phyloP scores from a whole-genome alignment of 2,113 vertebrate genomes.

The Actinemys pallida region DNA sequence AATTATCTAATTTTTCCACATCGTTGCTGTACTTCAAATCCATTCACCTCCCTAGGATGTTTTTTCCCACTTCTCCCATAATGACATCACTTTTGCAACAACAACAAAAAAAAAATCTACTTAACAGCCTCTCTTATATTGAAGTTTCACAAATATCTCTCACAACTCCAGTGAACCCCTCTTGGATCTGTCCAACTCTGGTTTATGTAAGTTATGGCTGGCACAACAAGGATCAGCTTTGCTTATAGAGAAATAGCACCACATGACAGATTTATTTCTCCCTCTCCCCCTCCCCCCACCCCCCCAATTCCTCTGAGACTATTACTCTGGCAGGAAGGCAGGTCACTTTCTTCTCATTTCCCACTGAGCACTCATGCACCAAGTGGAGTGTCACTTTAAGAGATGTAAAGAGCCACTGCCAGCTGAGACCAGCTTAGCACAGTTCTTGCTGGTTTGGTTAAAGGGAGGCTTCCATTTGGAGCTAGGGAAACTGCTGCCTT shows the following conservation, averaged over 20 bases:
- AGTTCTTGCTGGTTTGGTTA: neutral
- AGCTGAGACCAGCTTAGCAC: neutral
- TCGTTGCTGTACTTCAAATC: neutral
- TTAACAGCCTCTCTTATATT: neutral
- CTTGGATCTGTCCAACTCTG: rapidly evolving
- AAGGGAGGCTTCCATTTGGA: neutral
- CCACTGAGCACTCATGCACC: neutral
- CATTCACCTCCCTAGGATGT: neutral
- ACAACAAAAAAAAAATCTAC: neutral
- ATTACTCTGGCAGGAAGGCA: rapidly evolving
- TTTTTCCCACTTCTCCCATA: neutral
- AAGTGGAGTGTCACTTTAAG: neutral
- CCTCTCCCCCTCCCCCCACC: no score
- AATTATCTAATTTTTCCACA: neutral
- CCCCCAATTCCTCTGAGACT: rapidly evolving
- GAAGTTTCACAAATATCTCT: neutral
- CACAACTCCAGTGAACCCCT: neutral
- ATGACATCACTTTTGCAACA: neutral
- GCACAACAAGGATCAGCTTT: neutral
- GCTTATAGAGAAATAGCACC: neutral
- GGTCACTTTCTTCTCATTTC: neutral
- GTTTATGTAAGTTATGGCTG: neutral
- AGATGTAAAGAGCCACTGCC: neutral
- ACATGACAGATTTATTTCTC: neutral
- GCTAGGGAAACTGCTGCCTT: neutral